Conservation (phyloP, 2,888 invertebrate species). For the Orchesella flavescens region DNA sequence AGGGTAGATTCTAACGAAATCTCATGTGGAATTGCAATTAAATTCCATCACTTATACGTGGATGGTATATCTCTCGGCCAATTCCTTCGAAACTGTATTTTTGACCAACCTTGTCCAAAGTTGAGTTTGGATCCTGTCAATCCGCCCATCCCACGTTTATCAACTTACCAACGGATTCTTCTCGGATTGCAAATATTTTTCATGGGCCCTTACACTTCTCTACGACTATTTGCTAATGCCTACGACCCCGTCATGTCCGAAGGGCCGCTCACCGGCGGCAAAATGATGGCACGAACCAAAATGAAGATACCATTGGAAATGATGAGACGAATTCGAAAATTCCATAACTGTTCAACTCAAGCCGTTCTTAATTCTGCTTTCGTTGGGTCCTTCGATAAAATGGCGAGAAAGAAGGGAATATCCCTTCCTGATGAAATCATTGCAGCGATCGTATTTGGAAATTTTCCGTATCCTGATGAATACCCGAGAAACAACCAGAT, state of each 20-base stretch:
- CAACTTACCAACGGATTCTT: not conserved
- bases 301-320: too few relatives aligned
- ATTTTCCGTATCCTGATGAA: not conserved
- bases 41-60: not conserved
- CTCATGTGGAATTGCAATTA: not conserved
- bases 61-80: not conserved
- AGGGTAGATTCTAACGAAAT: not conserved
- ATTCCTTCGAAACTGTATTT: not conserved
- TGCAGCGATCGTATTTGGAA: not conserved
- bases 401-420: not conserved
- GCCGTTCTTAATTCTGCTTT: not conserved
- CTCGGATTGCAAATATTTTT: not conserved
- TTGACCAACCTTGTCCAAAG: conserved; percentile 8
- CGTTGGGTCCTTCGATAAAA: not conserved
- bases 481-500: too few relatives aligned
- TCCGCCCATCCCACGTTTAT: not conserved
- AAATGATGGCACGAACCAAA: too few relatives aligned
- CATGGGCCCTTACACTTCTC: not conserved
- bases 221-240: not conserved
- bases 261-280: too few relatives aligned
- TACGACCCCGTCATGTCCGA: too few relatives aligned
- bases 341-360: too few relatives aligned
- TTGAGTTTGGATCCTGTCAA: conserved; percentile 23
- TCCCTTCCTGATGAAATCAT: not conserved
- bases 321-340: too few relatives aligned